Conservation (phyloP, 2,113 vertebrate genomes). For the Chamaetylas fuelleborni region DNA sequence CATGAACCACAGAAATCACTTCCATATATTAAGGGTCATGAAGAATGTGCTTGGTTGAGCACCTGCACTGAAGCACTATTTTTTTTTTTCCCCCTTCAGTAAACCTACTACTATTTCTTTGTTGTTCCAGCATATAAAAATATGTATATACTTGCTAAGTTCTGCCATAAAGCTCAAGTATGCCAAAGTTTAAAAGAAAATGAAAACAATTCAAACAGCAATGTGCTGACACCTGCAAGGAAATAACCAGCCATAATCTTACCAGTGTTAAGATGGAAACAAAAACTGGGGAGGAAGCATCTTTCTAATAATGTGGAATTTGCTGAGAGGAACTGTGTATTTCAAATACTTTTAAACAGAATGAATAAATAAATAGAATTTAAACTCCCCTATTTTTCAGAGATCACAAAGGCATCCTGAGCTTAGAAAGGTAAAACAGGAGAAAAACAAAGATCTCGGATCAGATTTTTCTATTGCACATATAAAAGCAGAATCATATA, state of each 20-base stretch:
- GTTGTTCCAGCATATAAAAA: not conserved
- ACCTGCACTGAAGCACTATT: not conserved
- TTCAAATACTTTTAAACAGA: not conserved
- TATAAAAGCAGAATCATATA: not conserved
- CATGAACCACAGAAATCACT: not conserved
- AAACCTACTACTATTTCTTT: not conserved
- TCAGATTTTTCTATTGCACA: not conserved
- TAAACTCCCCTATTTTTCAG: accelerated
- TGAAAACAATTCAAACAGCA: not conserved
- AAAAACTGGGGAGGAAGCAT: not conserved
- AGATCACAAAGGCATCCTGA: not conserved
- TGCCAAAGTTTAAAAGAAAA: not conserved
- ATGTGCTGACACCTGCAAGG: not conserved
- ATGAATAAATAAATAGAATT: not conserved
- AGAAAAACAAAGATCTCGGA: not conserved
- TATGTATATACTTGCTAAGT: not conserved
- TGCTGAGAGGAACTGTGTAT: not conserved
- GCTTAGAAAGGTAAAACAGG: not conserved
- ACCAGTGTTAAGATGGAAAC: not conserved
- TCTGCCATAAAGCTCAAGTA: not conserved
- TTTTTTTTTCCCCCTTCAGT: not conserved
- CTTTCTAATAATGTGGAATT: not conserved
- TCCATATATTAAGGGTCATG: not conserved
- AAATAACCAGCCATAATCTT: not conserved
- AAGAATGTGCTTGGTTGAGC: not conserved